A percentile compares a stretch with the other conserved stretches of the same genome.
Conservation (phyloP, 2,797 vertebrate genomes). For the Scolopax bukidnonensis region DNA sequence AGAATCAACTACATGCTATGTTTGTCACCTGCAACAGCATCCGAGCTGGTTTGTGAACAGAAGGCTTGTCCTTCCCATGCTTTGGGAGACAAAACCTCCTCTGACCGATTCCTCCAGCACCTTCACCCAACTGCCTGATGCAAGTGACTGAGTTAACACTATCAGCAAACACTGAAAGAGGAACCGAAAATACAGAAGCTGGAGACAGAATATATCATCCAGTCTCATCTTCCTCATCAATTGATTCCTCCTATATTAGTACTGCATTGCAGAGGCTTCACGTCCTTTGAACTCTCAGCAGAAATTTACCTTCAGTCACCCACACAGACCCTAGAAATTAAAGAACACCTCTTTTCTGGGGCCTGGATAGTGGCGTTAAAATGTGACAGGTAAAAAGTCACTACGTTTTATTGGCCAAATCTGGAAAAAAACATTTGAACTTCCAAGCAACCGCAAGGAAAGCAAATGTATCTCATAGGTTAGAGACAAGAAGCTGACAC, state of each 20-base stretch:
- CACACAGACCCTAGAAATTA: neutral
- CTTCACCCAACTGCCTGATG: neutral
- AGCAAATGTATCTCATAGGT: neutral
- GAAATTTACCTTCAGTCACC: constrained; percentile 18
- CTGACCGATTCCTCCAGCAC: neutral
- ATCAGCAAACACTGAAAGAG: neutral
- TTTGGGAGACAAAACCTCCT: neutral
- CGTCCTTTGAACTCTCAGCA: neutral
- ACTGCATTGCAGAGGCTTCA: constrained; percentile 50
- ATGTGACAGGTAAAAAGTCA: neutral
- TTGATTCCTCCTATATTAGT: neutral
- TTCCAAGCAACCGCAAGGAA: constrained; percentile 33
- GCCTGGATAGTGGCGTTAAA: neutral
- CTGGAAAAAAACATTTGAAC: constrained; percentile 12
- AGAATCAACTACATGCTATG: neutral
- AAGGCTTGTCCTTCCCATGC: constrained; percentile 1
- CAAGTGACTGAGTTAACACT: neutral
- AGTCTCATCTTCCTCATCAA: neutral
- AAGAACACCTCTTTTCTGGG: neutral
- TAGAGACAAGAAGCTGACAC: constrained; percentile 1
- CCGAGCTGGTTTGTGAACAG: neutral
- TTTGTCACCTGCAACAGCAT: neutral
- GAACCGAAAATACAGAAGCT: neutral
- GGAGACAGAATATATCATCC: neutral
- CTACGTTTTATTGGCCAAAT: neutral